A percentile compares a stretch with the other conserved stretches of the same genome.
Conservation (phyloP, 2,797 vertebrate genomes). For the Premnoplex brunnescens region DNA sequence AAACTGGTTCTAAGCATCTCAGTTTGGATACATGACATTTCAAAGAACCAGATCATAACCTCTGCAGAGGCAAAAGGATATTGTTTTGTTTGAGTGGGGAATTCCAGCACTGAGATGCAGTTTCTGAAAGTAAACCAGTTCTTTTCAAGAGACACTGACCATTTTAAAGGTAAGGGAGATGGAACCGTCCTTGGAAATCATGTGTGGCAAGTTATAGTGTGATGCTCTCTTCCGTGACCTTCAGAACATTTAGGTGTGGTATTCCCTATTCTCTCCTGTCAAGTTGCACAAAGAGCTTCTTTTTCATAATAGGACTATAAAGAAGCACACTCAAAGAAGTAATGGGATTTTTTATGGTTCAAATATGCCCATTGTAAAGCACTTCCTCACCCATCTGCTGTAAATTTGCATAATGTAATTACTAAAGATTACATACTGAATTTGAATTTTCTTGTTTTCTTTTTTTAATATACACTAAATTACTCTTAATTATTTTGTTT, state of each 20-base stretch:
- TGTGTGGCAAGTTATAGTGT: neutral
- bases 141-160: neutral
- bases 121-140: neutral
- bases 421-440: neutral
- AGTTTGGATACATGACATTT: neutral
- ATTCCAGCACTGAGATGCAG: neutral
- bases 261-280: neutral
- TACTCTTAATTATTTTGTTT: neutral
- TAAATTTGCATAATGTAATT: neutral
- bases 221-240: neutral
- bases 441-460: neutral
- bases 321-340: neutral
- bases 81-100: neutral
- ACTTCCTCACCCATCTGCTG: neutral
- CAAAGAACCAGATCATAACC: neutral
- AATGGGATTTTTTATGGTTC: neutral
- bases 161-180: neutral
- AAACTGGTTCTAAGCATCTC: neutral
- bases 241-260: neutral
- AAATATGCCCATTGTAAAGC: neutral
- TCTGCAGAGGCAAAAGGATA: neutral
- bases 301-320: neutral
- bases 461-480: neutral
- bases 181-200: neutral
- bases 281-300: neutral